phyloP scores from a whole-genome alignment of 2,797 vertebrate genomes.

The Threskiornis aethiopicus region DNA sequence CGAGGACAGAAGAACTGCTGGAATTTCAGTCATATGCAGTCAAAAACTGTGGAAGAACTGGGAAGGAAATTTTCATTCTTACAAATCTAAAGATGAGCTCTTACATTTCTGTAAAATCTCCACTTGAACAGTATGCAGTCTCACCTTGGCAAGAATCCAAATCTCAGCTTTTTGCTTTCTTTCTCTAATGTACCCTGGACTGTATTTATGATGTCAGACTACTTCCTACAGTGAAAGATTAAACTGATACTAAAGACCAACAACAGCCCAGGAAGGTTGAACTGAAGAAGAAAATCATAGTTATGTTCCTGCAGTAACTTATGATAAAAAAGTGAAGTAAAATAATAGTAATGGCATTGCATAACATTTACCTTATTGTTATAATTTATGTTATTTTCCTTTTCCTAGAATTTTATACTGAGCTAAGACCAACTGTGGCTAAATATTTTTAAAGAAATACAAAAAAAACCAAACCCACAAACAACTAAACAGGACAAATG shows the following conservation, averaged over 20 bases:
- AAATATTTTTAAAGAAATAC: background rate
- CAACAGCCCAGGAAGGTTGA: background rate
- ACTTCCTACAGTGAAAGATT: background rate
- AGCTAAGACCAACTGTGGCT: background rate
- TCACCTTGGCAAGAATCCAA: background rate
- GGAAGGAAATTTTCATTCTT: background rate
- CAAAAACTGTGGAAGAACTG: background rate
- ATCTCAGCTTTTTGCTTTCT: background rate
- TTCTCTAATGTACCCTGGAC: background rate
- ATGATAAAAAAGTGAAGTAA: background rate
- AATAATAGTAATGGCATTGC: background rate
- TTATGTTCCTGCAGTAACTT: background rate
- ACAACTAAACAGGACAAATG: background rate
- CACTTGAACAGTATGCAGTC: rapidly evolving
- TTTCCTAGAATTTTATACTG: background rate
- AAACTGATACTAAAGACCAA: background rate
- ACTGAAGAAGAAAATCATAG: background rate
- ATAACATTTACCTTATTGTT: background rate
- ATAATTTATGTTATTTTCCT: background rate
- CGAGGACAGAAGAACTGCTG: background rate
- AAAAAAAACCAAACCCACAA: background rate
- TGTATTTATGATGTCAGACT: background rate
- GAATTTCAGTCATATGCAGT: background rate
- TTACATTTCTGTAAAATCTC: background rate
- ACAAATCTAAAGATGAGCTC: background rate